Conservation (phyloP, 2,888 invertebrate species). For the Ormyrus labotus region DNA sequence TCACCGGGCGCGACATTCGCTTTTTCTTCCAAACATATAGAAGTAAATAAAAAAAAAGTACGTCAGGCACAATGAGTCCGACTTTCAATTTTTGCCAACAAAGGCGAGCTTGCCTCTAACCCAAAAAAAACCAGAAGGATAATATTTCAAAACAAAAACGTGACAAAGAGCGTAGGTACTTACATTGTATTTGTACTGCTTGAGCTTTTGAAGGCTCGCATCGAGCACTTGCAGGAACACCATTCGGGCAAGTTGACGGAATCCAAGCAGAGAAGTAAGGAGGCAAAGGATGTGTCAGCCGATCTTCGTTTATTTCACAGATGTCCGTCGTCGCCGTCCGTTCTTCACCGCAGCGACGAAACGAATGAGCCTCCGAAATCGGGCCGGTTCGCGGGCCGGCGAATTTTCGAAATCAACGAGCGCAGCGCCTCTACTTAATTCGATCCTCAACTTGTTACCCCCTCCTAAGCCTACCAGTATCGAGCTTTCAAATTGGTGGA, state of each 20-base stretch:
- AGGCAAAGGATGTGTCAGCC: too few relatives aligned
- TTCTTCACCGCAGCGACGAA: neutral
- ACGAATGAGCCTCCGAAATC: neutral
- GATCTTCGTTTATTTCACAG: too few relatives aligned
- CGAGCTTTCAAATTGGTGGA: too few relatives aligned
- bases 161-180: slow-evolving; percentile 15
- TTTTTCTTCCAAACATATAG: too few relatives aligned
- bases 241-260: slow-evolving; percentile 33
- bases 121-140: neutral
- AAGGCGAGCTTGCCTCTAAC: neutral
- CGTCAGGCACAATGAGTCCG: too few relatives aligned
- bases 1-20: neutral
- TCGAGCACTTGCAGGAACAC: slow-evolving; percentile 49
- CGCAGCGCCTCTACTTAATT: neutral
- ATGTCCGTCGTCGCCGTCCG: too few relatives aligned
- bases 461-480: neutral
- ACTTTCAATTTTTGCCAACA: slow-evolving; percentile 25
- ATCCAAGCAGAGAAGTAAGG: too few relatives aligned
- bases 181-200: slow-evolving; percentile 34
- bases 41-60: too few relatives aligned
- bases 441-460: neutral
- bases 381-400: neutral
- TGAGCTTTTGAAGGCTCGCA: slow-evolving; percentile 44
- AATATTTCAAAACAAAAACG: neutral
- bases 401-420: neutral